A percentile compares a stretch with the other conserved stretches of the same genome.
Conservation (phyloP, 2,113 vertebrate species). For the Circaetus gallicus region DNA sequence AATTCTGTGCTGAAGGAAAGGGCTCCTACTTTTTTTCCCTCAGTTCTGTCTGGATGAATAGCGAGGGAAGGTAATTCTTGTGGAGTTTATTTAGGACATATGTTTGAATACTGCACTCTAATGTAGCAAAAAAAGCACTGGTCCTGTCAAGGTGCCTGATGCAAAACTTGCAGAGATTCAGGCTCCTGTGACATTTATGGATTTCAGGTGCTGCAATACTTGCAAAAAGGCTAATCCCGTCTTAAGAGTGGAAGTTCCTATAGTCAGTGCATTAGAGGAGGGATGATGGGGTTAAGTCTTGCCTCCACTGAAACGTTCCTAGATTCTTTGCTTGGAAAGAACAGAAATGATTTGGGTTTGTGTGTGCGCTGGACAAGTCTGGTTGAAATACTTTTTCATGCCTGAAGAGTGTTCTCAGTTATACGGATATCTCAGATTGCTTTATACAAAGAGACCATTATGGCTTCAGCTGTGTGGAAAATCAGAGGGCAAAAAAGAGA, state of each 20-base stretch:
- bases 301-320: neutral
- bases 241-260: neutral
- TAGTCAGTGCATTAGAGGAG: neutral
- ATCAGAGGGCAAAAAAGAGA: neutral
- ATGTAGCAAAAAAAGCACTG: neutral
- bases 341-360: neutral
- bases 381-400: neutral
- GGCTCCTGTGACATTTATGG: neutral
- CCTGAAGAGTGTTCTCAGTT: neutral
- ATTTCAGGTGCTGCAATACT: neutral
- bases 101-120: neutral
- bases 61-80: neutral
- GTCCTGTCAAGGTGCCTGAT: neutral
- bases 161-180: neutral
- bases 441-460: accelerated
- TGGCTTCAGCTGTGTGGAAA: neutral
- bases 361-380: neutral
- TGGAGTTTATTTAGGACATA: neutral
- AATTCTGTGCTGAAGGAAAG: neutral
- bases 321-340: neutral
- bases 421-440: neutral
- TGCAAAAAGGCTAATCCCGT: neutral
- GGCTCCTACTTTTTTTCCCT: neutral
- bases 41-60: neutral
- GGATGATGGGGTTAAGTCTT: neutral